Conservation (phyloP, 2,888 invertebrate genomes). For the Endotricha flammealis region DNA sequence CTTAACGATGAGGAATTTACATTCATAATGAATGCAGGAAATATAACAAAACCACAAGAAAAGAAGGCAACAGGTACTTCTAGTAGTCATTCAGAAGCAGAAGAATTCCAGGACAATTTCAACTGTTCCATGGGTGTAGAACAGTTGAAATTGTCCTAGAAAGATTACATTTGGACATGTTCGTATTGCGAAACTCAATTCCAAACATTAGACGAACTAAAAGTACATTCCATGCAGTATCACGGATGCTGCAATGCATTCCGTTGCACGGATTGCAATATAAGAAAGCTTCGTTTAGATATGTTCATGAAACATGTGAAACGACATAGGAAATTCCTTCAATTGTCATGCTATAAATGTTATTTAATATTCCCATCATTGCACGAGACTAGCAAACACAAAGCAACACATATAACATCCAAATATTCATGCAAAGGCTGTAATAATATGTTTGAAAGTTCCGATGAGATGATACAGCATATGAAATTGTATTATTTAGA, state of each 20-base stretch:
- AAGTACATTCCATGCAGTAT: conserved; percentile 76
- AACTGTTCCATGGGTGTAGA: conserved; percentile 38
- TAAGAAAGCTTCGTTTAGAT: conserved; percentile 40
- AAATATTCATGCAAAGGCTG: conserved; percentile 47
- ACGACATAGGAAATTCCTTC: conserved; percentile 78
- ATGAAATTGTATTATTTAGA: conserved; percentile 33
- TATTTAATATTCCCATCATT: conserved; percentile 31
- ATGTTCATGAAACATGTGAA: conserved; percentile 71
- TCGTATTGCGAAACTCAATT: conserved; percentile 49
- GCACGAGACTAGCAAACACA: conserved; percentile 30
- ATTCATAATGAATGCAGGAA: background rate
- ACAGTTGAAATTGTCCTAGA: conserved; percentile 47
- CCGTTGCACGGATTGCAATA: conserved; percentile 80
- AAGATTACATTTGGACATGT: conserved; percentile 52
- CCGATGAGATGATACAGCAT: conserved; percentile 39
- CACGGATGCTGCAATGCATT: conserved; percentile 80
- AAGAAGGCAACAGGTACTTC: conserved; percentile 14
- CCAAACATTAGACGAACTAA: conserved; percentile 50
- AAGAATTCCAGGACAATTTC: too few species aligned
- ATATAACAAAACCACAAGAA: conserved; percentile 12
- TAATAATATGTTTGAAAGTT: conserved; percentile 34
- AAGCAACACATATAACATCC: conserved; percentile 27
- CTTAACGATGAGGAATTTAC: too few species aligned
- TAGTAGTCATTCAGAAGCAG: conserved; percentile 22
- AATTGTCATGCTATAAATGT: conserved; percentile 60